A percentile compares a stretch with the other conserved stretches of the same genome.
These are phyloP conservation scores for Trichechus manatus DNA, from an alignment of 2,113 vertebrate genomes.

Conservation along the genomic window DNA sequence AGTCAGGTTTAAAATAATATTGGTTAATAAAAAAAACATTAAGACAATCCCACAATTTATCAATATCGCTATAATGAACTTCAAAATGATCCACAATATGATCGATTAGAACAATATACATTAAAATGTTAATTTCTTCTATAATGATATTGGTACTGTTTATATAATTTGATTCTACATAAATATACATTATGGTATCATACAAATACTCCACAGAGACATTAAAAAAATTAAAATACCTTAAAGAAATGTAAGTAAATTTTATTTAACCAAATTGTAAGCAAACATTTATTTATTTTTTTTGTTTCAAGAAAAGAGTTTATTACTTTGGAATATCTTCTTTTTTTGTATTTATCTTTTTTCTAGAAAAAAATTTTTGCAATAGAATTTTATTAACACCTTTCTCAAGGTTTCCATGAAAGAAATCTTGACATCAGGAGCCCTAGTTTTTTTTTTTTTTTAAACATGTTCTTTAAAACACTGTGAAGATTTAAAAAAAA, in stretches of 20 bases:
- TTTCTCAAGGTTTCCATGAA: conserved; percentile 87
- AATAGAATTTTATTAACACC: conserved; percentile 88
- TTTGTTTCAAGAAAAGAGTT: conserved; percentile 88
- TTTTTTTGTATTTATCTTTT: conserved; percentile 85
- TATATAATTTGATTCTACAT: conserved; percentile 91
- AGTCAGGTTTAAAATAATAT: conserved; percentile 93
- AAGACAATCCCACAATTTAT: conserved; percentile 98
- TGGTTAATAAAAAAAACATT: conserved; percentile 98
- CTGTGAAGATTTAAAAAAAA: conserved; percentile 82
- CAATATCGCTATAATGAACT: conserved; percentile 98
- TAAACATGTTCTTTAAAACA: conserved; percentile 82
- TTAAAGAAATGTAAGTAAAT: conserved; percentile 91
- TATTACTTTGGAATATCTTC: conserved; percentile 91
- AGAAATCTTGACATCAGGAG: conserved; percentile 89
- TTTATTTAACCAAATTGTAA: conserved; percentile 89
- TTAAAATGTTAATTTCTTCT: conserved; percentile 90
- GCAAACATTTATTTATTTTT: conserved; percentile 86
- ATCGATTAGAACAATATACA: conserved; percentile 92
- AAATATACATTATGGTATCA: conserved; percentile 92
- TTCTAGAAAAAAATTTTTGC: conserved; percentile 87
- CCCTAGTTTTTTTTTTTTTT: conserved; percentile 72
- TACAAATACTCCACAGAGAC: conserved; percentile 92
- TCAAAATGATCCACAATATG: conserved; percentile 97
- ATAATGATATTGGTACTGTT: conserved; percentile 90
- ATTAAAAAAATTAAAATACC: conserved; percentile 92